phyloP scores from a whole-genome alignment of 2,113 vertebrate genomes.

The Labeo catla region DNA sequence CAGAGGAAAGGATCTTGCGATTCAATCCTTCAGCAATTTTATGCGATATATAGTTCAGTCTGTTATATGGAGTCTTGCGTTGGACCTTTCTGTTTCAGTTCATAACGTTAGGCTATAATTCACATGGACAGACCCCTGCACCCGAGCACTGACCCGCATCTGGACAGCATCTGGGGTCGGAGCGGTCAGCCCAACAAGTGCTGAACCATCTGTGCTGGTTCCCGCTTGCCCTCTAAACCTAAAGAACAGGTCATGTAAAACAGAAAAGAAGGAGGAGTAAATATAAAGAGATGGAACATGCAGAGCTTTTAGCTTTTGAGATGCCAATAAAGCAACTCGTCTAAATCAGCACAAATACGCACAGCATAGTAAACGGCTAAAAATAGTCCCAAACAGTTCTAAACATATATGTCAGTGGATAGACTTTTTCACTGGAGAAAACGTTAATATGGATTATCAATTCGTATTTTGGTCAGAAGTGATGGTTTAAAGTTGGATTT shows the following conservation, averaged over 20 bases:
- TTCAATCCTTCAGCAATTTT: constrained; percentile 54
- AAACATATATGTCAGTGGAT: not conserved
- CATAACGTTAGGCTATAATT: constrained; percentile 74
- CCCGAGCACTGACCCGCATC: constrained; percentile 74
- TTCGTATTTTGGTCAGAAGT: not conserved
- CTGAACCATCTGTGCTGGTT: constrained; percentile 69
- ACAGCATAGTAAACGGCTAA: not conserved
- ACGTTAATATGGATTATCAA: too few species aligned
- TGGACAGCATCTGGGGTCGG: constrained; percentile 78
- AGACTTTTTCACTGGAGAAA: not conserved
- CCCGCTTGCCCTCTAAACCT: not conserved
- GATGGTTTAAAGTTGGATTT: not conserved
- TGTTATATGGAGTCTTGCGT: constrained; percentile 53
- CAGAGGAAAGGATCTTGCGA: constrained; percentile 40
- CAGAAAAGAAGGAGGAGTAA: not conserved
- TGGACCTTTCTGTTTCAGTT: constrained; percentile 55
- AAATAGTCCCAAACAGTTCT: too few species aligned
- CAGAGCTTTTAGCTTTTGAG: not conserved
- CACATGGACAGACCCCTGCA: constrained; percentile 67
- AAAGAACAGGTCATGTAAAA: not conserved
- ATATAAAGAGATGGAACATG: not conserved
- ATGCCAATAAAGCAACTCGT: not conserved
- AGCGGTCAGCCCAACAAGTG: constrained; percentile 69
- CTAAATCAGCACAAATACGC: not conserved
- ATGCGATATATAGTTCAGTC: constrained; percentile 55